A percentile compares a stretch with the other conserved stretches of the same genome.
Evolutionary conservation across 2,797 vertebrate genomes (phyloP).

Genomic region (Anabacerthia variegaticeps): DNA sequence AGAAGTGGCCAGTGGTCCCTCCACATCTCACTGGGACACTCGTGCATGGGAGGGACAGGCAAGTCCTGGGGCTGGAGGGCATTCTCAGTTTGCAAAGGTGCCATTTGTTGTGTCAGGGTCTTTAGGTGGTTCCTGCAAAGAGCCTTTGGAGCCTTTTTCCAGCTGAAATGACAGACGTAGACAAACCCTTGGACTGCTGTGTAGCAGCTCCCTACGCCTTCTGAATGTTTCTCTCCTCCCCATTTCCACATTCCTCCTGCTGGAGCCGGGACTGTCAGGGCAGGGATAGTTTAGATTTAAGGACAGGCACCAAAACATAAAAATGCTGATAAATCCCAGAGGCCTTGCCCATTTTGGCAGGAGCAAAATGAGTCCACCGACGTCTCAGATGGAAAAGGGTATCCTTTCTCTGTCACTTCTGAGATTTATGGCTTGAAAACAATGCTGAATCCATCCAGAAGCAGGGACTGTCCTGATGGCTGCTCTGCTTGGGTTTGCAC

Average conservation of each 20-base stretch:
- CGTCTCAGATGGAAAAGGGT: background rate
- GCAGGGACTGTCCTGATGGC: background rate
- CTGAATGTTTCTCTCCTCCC: background rate
- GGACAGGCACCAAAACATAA: background rate
- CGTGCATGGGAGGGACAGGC: accelerated
- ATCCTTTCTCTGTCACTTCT: background rate
- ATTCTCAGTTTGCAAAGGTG: background rate
- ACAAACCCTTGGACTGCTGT: background rate
- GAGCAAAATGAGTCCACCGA: background rate
- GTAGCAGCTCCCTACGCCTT: background rate
- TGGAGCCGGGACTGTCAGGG: background rate
- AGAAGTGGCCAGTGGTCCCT: background rate
- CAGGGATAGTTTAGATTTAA: background rate
- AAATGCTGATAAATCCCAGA: background rate
- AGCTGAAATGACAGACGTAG: background rate
- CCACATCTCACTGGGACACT: accelerated
- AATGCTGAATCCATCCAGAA: slow-evolving; percentile 6
- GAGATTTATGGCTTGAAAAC: background rate
- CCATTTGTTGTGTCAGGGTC: background rate
- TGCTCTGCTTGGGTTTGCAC: background rate
- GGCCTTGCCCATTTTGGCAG: background rate
- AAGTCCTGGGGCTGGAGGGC: background rate
- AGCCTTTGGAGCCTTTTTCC: background rate
- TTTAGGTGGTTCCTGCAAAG: background rate
- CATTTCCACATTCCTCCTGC: background rate